Base-by-base conservation (phyloP, 2,797 vertebrate species). In the Diplodus sargus region DNA sequence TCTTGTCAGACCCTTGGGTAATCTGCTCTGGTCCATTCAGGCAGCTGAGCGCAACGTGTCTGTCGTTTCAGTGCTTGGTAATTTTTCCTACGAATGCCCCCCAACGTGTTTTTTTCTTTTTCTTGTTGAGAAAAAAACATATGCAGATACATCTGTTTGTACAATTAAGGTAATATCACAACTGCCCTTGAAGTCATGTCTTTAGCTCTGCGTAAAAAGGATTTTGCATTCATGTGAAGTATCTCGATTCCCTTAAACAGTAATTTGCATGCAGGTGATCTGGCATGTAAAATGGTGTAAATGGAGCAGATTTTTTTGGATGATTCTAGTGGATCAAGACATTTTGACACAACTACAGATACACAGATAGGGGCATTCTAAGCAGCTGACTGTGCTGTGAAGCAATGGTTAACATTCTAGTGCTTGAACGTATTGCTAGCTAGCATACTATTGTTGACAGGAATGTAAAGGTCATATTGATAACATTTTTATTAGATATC, bases 1-100 rank as follows among this genome's bases (percentile, higher is more conserved):
- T 68, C 71, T 85, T 81, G 78, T 81, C 89, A 86, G 77, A 80
- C 70, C 72, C 80, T 63, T 13, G 57, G 81, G 64, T 85, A 87
- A 90, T 87, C 79, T 83, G 77, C 74, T 85, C 74, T 69, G 70
- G 81, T 85, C 73, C 61, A 59, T 47, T 79, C 28, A 11, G 67
- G 70, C 49, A 59, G 64, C 70, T 76, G 54, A 86, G 56, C 47
- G 25, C 72, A 81, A 59, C 45, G 1, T 74, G 42, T 52, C 52
- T 56, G 25, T 71, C 81, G 81, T 76, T 61, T 77, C 57, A 67
- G 43, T 22, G 17, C 23, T 62, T 64, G 52, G 34, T 28, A 52
- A 52, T 74, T 53, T 58, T 64, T 47, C 23, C 25, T 78, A 34
- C 54, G 43, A 78, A 72, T 65, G 5, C 34, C 58, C 56, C 56